phyloP scores from a whole-genome alignment of 2,113 vertebrate genomes.

The Columba livia region DNA sequence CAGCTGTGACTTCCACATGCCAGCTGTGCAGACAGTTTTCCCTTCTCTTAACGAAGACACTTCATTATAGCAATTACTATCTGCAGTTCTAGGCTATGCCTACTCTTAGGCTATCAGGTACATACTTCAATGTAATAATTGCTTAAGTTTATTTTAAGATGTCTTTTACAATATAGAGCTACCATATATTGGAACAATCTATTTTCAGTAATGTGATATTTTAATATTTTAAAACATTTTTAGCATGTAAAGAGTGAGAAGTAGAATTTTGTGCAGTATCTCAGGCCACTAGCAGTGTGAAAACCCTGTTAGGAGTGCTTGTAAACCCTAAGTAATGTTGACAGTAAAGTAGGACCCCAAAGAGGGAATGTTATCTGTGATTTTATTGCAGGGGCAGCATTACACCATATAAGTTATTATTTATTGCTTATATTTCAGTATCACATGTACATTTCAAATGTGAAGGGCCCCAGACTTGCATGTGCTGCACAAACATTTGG shows the following conservation, averaged over 20 bases:
- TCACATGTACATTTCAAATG: not conserved
- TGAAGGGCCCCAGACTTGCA: not conserved
- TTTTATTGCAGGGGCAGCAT: not conserved
- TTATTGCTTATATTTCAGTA: not conserved
- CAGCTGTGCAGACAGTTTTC: slow-evolving; percentile 41
- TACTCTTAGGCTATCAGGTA: not conserved
- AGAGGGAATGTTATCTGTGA: not conserved
- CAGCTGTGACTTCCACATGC: slow-evolving; percentile 56
- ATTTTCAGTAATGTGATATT: slow-evolving; percentile 7
- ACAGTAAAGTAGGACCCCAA: not conserved
- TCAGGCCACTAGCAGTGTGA: not conserved
- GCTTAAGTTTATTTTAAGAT: slow-evolving; percentile 59
- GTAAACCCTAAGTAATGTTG: not conserved
- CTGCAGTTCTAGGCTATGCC: not conserved
- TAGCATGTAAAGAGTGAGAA: not conserved
- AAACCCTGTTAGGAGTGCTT: not conserved
- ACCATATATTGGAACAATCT: slow-evolving; percentile 20
- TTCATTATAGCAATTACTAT: slow-evolving; percentile 38
- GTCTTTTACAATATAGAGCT: slow-evolving; percentile 42
- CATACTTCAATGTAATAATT: slow-evolving; percentile 38
- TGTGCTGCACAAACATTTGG: not conserved
- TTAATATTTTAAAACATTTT: slow-evolving; percentile 39
- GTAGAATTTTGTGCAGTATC: not conserved
- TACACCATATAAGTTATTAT: not conserved
- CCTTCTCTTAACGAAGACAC: slow-evolving; percentile 40